Base-by-base conservation (phyloP, 2,797 vertebrate genomes). In the Antennarius maculatus region DNA sequence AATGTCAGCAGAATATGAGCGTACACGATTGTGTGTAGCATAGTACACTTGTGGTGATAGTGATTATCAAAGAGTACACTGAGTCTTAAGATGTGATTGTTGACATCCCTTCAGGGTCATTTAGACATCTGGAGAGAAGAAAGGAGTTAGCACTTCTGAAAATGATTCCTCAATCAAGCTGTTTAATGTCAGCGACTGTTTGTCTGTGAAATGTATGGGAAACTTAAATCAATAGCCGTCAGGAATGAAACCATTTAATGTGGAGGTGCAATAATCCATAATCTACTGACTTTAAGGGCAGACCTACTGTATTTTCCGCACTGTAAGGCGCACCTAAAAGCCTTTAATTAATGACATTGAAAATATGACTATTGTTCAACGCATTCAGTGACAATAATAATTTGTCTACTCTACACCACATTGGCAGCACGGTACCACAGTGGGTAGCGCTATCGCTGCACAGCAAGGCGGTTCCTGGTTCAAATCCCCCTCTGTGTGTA, bases 51-150 rank as follows among this genome's bases (percentile, higher is more conserved):
- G 17, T 43, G 65, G 70, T 88, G 85, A 86, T 85, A 18, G 76
- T 88, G 85, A 87, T 88, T 87, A 86, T 84, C 83, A 83, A 73
- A 86, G 80, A 76, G 81, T 84, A 83, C 81, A 78, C 68, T 34
- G 77, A 76, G 75, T 82, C 83, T 76, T 79, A 74, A 81, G 81
- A 77, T 69, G 68, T 88, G 88, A 90, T 91, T 86, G 86, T 81
- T 84, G 80, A 85, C 82, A 85, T 88, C 86, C 82, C 84, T 87
- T 89, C 79, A 89, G 81, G 86, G 74, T 80, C 67, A 71, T 85
- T 88, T 66, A 83, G 73, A 70, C 77, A 71, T 82, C 77, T 78
- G 66, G 74, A 86, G 79, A 73, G 68, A 75, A 64, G 64, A 72
- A 60, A 68, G 50, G 78, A 79, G 81, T 82, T 80, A 66, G 75